Evolutionary conservation across 2,888 invertebrate genomes (phyloP), one percentile per base, ranked within the genome.

Genomic region (Cosmia pyralina): DNA sequence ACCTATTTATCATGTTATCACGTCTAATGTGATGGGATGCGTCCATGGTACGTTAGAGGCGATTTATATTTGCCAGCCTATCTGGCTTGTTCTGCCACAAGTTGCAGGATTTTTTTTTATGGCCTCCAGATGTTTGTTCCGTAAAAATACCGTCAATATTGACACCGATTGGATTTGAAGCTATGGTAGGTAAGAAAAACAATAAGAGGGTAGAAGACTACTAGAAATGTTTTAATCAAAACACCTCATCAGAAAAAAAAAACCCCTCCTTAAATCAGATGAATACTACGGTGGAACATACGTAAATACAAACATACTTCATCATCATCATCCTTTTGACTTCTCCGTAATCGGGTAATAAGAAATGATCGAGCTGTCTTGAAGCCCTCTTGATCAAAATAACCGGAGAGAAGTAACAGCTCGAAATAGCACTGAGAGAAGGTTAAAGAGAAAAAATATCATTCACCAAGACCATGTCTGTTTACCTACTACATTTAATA

Each of bases 1-100:
- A 68, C 10, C 5, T 17, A 59, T 53, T 53, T 53, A 34, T 60
- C 53, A 53, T 60, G 50, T 60, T 19, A 68, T 68, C 44, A 11
- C 1, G 19, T 52, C 17, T 52, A 38, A 75, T 52, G 58, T 48
- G 46, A 67, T 75, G 75, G 76, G 48, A 50, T 50, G 17, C 4
- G 13, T 46, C n/a, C n/a, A n/a, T n/a, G n/a, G 11, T 2, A 48
- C 48, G 11, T 22, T 64, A 48, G n/a, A 28, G 1, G 41, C n/a
- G 13, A 52, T 71, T 52, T 44, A 19, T 34, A 17, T 28, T 41
- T 44, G 17, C 28, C 15, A 19, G 17, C 44, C 6, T 44, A 6
- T 28, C 10, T 69, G 2, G 19, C 0, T 50, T 41, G 50, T n/a
- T 34, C 4, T 11, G 5, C 10, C 4, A n/a, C 38, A 44, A 22